Conservation (phyloP, 2,888 invertebrate species). For the Sepioteuthis lessoniana region DNA sequence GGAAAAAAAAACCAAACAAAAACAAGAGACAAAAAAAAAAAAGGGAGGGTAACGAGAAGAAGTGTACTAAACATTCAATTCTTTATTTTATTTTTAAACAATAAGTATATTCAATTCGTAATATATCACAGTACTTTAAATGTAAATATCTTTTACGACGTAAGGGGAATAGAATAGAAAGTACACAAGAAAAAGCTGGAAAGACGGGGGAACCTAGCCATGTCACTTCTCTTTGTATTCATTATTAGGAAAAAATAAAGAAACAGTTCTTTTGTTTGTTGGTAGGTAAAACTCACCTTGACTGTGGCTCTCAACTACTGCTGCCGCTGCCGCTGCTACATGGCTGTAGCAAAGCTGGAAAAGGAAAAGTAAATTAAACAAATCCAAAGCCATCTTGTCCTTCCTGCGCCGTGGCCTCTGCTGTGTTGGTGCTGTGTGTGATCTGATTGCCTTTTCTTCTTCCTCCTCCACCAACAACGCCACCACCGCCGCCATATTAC, state of each 20-base stretch:
- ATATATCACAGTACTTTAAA: too few relatives aligned
- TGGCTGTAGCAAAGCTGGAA: conserved; percentile 63
- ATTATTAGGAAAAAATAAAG: not conserved
- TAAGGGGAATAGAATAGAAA: too few relatives aligned
- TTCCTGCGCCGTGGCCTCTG: conserved; percentile 53
- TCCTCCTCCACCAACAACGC: not conserved
- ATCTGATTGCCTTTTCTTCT: not conserved
- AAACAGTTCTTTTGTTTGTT: not conserved
- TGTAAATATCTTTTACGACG: too few relatives aligned
- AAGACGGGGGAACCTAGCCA: not conserved
- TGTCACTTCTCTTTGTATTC: not conserved
- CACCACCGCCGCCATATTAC: not conserved
- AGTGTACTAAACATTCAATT: too few relatives aligned
- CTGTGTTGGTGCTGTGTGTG: not conserved
- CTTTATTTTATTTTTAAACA: too few relatives aligned
- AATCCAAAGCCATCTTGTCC: conserved; percentile 67
- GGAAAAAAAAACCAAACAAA: too few relatives aligned
- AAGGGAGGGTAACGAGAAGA: too few relatives aligned
- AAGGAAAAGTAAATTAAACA: conserved; percentile 71
- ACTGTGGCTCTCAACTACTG: conserved; percentile 73
- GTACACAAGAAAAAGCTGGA: too few relatives aligned
- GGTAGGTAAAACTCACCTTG: conserved; percentile 70
- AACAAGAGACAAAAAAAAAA: too few relatives aligned
- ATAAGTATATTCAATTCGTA: too few relatives aligned
- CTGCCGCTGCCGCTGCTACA: conserved; percentile 62